Percentiles rank a stretch among this genome's conserved stretches.
Conservation (phyloP, 1,140 invertebrate genomes). For the Atta texana region DNA sequence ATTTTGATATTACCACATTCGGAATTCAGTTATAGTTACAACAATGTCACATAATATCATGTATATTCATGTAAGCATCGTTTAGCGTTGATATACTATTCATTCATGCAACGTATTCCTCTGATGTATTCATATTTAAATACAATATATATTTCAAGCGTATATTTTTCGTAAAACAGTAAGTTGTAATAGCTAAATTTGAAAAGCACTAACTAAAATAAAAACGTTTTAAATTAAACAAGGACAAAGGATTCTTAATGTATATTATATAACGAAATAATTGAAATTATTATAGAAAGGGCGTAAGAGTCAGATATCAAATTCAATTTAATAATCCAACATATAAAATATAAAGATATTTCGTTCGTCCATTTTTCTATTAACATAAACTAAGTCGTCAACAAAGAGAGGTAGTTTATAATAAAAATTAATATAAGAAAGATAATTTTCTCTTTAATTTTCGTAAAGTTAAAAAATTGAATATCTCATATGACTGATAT, state of each 20-base stretch:
- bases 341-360: background rate
- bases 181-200: background rate
- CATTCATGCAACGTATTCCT: background rate
- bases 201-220: background rate
- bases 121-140: background rate
- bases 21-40: slow-evolving; percentile 12
- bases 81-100: background rate
- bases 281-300: too few relatives aligned
- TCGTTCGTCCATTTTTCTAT: background rate
- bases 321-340: too few relatives aligned
- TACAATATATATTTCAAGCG: too few relatives aligned
- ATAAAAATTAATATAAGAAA: background rate
- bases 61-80: background rate
- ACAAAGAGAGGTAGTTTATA: background rate
- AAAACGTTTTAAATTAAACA: background rate
- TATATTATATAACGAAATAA: too few relatives aligned
- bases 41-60: background rate
- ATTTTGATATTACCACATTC: background rate
- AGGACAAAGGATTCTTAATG: too few relatives aligned
- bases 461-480: background rate
- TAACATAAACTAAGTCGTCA: background rate
- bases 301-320: too few relatives aligned
- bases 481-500: background rate
- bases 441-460: background rate
- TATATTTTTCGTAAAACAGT: background rate